Conservation (phyloP, 2,888 invertebrate species). For the Cepaea hortensis region DNA sequence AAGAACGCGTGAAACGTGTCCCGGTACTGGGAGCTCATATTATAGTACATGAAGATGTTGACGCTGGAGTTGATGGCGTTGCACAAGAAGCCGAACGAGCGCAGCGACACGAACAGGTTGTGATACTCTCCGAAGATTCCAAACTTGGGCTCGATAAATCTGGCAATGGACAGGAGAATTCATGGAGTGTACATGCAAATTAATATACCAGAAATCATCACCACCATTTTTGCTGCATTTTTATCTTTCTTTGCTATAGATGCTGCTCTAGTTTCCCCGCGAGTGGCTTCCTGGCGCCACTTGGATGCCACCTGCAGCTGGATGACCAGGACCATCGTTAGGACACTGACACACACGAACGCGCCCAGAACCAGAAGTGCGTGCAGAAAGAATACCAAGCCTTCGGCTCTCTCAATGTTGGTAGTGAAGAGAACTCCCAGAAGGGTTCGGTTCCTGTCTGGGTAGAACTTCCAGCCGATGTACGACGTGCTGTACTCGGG, state of each 20-base stretch:
- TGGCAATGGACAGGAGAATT: neutral
- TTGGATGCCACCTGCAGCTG: neutral
- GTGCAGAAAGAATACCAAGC: neutral
- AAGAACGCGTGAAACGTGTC: neutral
- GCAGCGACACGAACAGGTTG: slow-evolving; percentile 2
- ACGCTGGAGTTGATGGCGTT: slow-evolving; percentile 27
- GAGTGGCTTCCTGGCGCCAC: neutral
- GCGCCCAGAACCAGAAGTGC: neutral
- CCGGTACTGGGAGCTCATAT: slow-evolving; percentile 11
- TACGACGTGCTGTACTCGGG: slow-evolving; percentile 3
- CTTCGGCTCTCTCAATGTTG: neutral
- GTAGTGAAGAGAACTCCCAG: neutral
- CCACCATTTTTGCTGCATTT: neutral
- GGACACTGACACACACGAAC: neutral
- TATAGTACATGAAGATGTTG: slow-evolving; percentile 23
- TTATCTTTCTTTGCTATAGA: neutral
- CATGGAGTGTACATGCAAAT: slow-evolving; percentile 5
- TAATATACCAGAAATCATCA: neutral
- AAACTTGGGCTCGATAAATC: slow-evolving; percentile 6
- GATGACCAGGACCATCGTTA: neutral
- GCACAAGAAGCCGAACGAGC: slow-evolving; percentile 1
- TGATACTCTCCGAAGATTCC: neutral
- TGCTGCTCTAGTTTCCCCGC: neutral
- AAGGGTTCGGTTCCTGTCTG: slow-evolving; percentile 4
- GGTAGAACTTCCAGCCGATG: slow-evolving; percentile 15